A percentile compares a stretch with the other conserved stretches of the same genome.
These are phyloP conservation scores for Aulostomus chinensis DNA, from an alignment of 2,797 vertebrate species.

Conservation along the genomic window DNA sequence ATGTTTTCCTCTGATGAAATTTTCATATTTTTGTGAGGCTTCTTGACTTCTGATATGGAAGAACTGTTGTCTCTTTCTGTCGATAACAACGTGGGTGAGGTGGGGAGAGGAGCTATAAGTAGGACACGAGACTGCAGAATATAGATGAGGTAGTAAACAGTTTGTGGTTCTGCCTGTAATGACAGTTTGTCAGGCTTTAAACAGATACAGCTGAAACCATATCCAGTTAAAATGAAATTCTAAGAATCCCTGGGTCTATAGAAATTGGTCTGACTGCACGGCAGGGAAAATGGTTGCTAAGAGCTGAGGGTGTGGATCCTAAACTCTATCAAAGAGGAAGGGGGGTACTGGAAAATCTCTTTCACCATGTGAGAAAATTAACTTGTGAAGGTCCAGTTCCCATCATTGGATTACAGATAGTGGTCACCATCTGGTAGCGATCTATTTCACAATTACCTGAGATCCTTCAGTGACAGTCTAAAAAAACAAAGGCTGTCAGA, in stretches of 20 bases:
- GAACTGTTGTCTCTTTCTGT: constrained; percentile 16
- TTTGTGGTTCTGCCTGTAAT: constrained; percentile 1
- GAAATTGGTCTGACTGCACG: constrained; percentile 22
- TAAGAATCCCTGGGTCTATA: constrained; percentile 11
- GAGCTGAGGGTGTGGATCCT: constrained; percentile 33
- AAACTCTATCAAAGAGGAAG: constrained; percentile 47
- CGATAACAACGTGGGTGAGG: neutral
- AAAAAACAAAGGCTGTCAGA: constrained; percentile 53
- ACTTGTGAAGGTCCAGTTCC: constrained; percentile 48
- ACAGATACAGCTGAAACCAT: constrained; percentile 29
- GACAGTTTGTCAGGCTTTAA: constrained; percentile 15
- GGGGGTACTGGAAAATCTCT: constrained; percentile 43
- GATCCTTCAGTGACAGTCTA: constrained; percentile 46
- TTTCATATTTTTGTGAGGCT: constrained; percentile 15
- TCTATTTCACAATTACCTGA: constrained; percentile 71
- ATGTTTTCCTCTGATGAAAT: constrained; percentile 13
- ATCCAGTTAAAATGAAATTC: constrained; percentile 26
- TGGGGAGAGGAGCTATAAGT: constrained; percentile 17
- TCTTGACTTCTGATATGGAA: constrained; percentile 18
- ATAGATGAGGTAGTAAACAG: constrained; percentile 44
- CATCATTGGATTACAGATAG: constrained; percentile 33
- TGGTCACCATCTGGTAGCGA: constrained; percentile 74
- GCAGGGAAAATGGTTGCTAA: neutral
- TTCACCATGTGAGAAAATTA: constrained; percentile 54
- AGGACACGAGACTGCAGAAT: constrained; percentile 27